Conservation (phyloP, 2,888 invertebrate genomes). For the Athetis lepigone region DNA sequence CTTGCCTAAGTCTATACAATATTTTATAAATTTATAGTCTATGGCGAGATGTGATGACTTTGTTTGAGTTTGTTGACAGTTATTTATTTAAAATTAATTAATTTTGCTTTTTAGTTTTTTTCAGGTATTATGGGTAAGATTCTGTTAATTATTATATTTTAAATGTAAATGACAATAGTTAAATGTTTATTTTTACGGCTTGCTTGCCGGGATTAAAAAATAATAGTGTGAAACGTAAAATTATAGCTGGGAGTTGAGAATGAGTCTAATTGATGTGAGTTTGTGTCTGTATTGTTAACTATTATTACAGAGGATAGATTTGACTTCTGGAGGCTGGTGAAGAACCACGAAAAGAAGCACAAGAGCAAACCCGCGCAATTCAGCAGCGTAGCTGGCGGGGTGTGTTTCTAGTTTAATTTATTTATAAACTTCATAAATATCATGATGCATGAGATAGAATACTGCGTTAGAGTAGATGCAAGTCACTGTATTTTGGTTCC, state of each 20-base stretch:
- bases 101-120: slow-evolving; percentile 67
- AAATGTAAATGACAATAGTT: not conserved
- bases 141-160: not conserved
- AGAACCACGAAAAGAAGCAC: slow-evolving; percentile 79
- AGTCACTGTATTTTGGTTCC: slow-evolving; percentile 37
- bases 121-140: slow-evolving; percentile 80
- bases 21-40: not conserved
- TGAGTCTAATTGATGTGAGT: slow-evolving; percentile 15
- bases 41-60: slow-evolving; percentile 17
- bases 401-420: slow-evolving; percentile 68
- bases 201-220: not conserved
- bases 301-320: slow-evolving; percentile 80
- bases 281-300: not conserved
- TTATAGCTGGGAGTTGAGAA: not conserved
- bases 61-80: slow-evolving; percentile 64
- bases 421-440: slow-evolving; percentile 49
- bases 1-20: not conserved
- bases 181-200: not conserved
- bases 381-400: slow-evolving; percentile 80
- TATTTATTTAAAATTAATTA: slow-evolving; percentile 62
- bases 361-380: slow-evolving; percentile 82
- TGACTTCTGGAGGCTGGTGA: slow-evolving; percentile 78
- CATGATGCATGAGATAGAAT: slow-evolving; percentile 67
- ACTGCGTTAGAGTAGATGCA: slow-evolving; percentile 48
- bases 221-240: not conserved